Conservation (phyloP, 2,113 vertebrate species). For the Pitta sordida region DNA sequence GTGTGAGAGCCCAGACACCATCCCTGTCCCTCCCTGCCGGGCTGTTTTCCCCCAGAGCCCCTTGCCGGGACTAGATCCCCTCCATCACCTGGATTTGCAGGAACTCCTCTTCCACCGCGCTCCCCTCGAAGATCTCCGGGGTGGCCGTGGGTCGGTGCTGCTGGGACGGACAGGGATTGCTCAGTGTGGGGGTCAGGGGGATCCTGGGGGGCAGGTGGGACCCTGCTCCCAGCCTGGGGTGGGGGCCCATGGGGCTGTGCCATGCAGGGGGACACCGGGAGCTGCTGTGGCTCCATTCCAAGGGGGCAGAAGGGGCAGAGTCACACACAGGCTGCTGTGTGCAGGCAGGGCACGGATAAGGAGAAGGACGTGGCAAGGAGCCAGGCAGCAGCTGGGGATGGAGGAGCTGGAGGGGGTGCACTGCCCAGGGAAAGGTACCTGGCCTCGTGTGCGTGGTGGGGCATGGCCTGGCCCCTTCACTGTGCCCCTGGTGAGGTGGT, state of each 20-base stretch:
- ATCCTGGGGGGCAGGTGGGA: accelerated
- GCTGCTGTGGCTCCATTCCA: not conserved
- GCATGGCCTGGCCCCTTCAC: not conserved
- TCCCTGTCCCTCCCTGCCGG: accelerated
- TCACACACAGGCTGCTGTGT: accelerated
- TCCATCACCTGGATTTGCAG: constrained; percentile 42
- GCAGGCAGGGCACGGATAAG: not conserved
- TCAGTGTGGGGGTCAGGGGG: not conserved
- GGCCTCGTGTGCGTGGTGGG: not conserved
- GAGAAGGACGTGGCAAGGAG: not conserved
- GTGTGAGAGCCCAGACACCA: not conserved
- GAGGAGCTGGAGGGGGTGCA: accelerated
- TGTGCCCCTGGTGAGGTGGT: not conserved
- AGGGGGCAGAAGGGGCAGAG: not conserved
- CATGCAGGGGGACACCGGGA: accelerated
- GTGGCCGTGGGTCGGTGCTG: not conserved
- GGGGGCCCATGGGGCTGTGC: not conserved
- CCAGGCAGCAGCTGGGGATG: accelerated
- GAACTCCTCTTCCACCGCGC: constrained; percentile 45
- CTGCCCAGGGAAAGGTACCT: not conserved
- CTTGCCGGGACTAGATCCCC: not conserved
- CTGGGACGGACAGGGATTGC: not conserved
- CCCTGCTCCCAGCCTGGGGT: accelerated
- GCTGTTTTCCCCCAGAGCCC: not conserved
- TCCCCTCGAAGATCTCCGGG: constrained; percentile 15